Evolutionary conservation across 2,797 vertebrate species (phyloP), one percentile per base, ranked within the genome.

Genomic region (Neostethus bicornis): DNA sequence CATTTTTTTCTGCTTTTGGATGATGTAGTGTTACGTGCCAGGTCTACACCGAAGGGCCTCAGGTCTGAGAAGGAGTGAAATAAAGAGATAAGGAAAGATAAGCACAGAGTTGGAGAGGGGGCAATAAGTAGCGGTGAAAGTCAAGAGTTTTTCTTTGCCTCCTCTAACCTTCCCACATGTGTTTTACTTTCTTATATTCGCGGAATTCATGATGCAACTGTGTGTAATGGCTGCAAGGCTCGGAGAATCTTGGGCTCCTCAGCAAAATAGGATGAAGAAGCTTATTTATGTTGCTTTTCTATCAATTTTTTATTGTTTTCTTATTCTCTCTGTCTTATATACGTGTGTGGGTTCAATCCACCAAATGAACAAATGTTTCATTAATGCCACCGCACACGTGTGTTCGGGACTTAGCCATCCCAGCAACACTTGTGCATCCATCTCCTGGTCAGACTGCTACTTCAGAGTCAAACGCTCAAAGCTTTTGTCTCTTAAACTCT

Each of bases 121-220:
- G 34, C 43, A 53, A 58, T 57, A 51, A 61, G 32, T 10, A 51
- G 43, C 46, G 43, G 10, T 39, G 29, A 67, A 34, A 75, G 61
- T 61, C 51, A 44, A 51, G 66, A 66, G 56, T 75, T 73, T n/a
- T 64, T 60, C 46, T 66, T 53, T 6, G 10, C 51, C 49, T 61
- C 12, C 62, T 47, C 37, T 65, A 61, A 78, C 69, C 74, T 48
- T 44, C 64, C 42, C 51, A 46, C 42, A 25, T 9, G 21, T 46
- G 51, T 56, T 75, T 80, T 66, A 46, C 60, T 70, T 73, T 78
- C 62, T 74, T 61, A 65, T 86, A 77, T 81, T 67, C 32, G 57
- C 61, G 19, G 42, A 73, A 61, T 64, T 58, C 63, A 55, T 90
- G 87, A 89, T 87, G 88, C 83, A 90, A 90, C 55, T 16, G 42